Conservation (phyloP, 2,113 vertebrate genomes). For the Gracilinanus agilis region DNA sequence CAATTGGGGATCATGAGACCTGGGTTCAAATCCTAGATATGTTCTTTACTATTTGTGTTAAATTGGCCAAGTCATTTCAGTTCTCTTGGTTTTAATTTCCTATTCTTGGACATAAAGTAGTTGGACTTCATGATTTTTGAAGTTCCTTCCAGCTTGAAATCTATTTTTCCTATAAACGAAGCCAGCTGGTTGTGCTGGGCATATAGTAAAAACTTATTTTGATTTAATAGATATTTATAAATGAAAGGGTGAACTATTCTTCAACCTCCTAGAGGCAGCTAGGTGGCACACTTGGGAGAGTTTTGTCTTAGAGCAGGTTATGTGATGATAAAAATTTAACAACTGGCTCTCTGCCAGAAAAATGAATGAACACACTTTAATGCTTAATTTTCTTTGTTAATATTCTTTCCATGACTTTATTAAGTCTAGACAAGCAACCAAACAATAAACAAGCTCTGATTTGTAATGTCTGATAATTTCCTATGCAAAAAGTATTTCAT, state of each 20-base stretch:
- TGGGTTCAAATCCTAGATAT: background rate
- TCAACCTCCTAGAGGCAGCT: background rate
- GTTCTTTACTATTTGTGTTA: background rate
- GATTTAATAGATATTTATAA: background rate
- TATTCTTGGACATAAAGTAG: background rate
- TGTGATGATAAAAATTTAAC: background rate
- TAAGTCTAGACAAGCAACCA: background rate
- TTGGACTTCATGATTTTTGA: background rate
- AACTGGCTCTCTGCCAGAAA: background rate
- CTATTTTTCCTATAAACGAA: too few species aligned
- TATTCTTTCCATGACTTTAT: background rate
- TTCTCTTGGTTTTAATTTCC: background rate
- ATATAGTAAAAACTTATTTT: background rate
- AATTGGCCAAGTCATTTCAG: too few species aligned
- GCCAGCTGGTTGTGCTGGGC: background rate
- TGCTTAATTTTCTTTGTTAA: background rate
- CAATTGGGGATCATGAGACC: background rate
- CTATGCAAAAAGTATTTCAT: background rate
- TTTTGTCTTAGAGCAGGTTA: background rate
- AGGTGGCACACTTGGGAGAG: background rate
- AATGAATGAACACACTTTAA: background rate
- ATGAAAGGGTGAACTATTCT: background rate
- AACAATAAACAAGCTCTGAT: background rate
- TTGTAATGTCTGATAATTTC: background rate
- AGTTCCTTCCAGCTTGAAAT: background rate